Percentiles rank a stretch among this genome's conserved stretches.
Evolutionary conservation across 2,113 vertebrate genomes (phyloP).

Genomic region (Odocoileus virginianus): DNA sequence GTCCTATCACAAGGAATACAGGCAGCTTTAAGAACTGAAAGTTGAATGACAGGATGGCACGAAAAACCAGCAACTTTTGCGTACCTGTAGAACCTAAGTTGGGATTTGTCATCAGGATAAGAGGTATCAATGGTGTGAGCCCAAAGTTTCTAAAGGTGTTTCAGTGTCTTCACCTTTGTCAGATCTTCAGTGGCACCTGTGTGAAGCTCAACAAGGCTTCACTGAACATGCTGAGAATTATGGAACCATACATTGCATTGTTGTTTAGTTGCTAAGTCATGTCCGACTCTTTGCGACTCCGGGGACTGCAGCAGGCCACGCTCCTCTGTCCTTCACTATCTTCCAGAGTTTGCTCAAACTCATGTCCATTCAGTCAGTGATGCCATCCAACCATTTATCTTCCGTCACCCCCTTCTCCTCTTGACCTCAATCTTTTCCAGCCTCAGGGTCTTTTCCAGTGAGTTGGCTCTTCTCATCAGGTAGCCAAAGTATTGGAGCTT

Average conservation of each 20-base stretch:
- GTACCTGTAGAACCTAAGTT: not conserved
- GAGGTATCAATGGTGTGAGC: not conserved
- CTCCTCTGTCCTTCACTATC: not conserved
- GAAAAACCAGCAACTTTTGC: not conserved
- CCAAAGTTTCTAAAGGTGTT: not conserved
- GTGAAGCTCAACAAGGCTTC: not conserved
- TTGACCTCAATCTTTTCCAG: not conserved
- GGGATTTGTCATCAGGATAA: not conserved
- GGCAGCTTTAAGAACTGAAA: not conserved
- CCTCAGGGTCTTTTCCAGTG: not conserved
- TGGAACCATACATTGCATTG: not conserved
- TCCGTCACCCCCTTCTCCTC: not conserved
- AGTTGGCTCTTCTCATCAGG: not conserved
- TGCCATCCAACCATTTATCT: not conserved
- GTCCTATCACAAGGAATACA: not conserved
- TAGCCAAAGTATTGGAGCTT: not conserved
- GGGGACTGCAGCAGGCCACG: not conserved
- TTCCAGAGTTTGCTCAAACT: not conserved
- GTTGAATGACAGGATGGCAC: not conserved
- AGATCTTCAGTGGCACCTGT: not conserved
- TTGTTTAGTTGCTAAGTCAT: not conserved
- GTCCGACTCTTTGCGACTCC: fast-evolving
- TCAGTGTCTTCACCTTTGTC: not conserved
- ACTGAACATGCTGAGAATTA: not conserved
- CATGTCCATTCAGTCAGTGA: not conserved